Conservation (phyloP, 2,113 vertebrate species). For the Suncus etruscus region DNA sequence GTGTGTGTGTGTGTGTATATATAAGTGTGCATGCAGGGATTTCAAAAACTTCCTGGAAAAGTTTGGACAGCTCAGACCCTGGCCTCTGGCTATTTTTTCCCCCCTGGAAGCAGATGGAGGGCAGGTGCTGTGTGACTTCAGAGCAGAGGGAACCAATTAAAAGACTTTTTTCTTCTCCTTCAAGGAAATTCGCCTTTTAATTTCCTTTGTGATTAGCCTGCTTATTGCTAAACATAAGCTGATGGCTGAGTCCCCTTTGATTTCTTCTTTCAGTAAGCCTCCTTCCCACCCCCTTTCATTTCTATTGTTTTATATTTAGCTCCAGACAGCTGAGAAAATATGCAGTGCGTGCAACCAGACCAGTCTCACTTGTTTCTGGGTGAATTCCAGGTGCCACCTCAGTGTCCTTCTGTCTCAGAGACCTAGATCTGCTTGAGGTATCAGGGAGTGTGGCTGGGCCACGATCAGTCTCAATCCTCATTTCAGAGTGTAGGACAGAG, state of each 20-base stretch:
- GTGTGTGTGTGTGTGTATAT: not conserved
- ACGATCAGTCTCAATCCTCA: no score
- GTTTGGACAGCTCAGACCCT: not conserved
- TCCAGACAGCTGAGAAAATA: slow-evolving; percentile 43
- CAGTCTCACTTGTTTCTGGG: not conserved
- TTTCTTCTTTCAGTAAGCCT: not conserved
- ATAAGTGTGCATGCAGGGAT: not conserved
- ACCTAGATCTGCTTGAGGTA: not conserved
- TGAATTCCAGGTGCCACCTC: not conserved
- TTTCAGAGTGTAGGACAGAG: not conserved
- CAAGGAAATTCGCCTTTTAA: slow-evolving; percentile 58
- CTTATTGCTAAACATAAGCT: slow-evolving; percentile 48
- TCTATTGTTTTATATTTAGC: slow-evolving; percentile 53
- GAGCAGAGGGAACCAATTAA: slow-evolving; percentile 67
- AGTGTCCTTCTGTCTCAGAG: not conserved
- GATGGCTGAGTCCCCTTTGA: slow-evolving; percentile 38
- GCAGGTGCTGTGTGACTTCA: slow-evolving; percentile 11
- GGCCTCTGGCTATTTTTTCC: not conserved
- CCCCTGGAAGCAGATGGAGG: slow-evolving; percentile 49
- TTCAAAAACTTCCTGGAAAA: not conserved
- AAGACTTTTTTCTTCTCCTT: not conserved
- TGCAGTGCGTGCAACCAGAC: rapidly evolving
- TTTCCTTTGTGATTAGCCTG: slow-evolving; percentile 65
- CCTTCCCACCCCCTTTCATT: slow-evolving; percentile 15
- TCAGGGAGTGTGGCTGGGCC: rapidly evolving